phyloP scores from a whole-genome alignment of 2,888 invertebrate species.

The Lydus trimaculatus region DNA sequence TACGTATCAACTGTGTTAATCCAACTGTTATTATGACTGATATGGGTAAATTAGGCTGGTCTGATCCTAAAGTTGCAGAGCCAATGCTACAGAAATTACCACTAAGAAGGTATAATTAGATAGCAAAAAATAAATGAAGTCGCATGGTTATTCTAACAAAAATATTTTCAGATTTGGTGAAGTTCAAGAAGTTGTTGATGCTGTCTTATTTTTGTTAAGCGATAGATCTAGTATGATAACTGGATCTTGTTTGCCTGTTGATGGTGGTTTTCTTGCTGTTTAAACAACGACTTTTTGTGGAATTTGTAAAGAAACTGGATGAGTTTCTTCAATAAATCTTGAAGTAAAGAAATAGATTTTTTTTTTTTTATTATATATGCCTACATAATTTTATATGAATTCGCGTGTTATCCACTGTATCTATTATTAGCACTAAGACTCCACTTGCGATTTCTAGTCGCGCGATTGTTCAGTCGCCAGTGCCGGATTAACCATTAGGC shows the following conservation, averaged over 20 bases:
- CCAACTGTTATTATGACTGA: slow-evolving; percentile 95
- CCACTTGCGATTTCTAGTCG: no score
- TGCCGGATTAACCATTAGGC: no score
- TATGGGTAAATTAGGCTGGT: slow-evolving; percentile 86
- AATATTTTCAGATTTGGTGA: slow-evolving; percentile 68
- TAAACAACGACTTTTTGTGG: no score
- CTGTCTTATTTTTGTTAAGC: slow-evolving; percentile 81
- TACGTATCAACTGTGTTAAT: slow-evolving; percentile 91
- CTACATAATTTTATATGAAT: no score
- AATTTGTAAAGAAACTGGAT: no score
- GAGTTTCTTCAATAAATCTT: no score
- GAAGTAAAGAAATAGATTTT: no score
- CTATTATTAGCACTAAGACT: no score
- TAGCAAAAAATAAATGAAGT: no score
- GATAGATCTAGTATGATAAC: slow-evolving; percentile 82
- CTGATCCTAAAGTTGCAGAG: slow-evolving; percentile 75
- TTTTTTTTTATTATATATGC: no score
- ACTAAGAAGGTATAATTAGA: slow-evolving; percentile 61
- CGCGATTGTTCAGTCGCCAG: no score
- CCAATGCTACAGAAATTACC: slow-evolving; percentile 84
- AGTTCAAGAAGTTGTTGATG: slow-evolving; percentile 80
- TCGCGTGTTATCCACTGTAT: no score
- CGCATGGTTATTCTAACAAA: not conserved
- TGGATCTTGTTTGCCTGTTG: slow-evolving; percentile 78
- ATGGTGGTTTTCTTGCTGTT: slow-evolving; percentile 75